These are phyloP conservation scores for Lepidochitona cinerea DNA, from an alignment of 2,888 invertebrate genomes.

Conservation along the genomic window DNA sequence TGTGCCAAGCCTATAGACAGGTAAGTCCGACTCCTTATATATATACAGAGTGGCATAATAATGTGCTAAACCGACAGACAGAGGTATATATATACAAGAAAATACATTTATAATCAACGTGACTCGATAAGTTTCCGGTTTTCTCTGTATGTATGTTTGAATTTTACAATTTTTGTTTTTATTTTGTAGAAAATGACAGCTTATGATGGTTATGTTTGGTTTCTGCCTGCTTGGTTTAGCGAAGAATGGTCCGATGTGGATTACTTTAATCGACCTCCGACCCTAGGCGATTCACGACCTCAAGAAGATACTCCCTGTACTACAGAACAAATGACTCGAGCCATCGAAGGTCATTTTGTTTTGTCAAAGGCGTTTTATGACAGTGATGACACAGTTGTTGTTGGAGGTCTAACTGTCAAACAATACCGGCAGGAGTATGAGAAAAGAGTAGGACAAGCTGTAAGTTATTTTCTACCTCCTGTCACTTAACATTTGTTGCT, in stretches of 20 bases:
- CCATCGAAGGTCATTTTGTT: slow-evolving; percentile 82
- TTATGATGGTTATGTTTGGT: slow-evolving; percentile 85
- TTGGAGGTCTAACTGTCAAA: slow-evolving; percentile 75
- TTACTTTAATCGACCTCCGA: slow-evolving; percentile 59
- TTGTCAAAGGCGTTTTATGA: slow-evolving; percentile 81
- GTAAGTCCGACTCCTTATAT: too few relatives aligned
- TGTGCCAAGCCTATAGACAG: slow-evolving; percentile 84
- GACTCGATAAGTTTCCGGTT: too few relatives aligned
- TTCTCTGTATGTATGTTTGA: not conserved
- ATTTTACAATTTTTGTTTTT: not conserved
- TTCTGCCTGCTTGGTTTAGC: slow-evolving; percentile 81
- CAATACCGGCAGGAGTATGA: slow-evolving; percentile 74
- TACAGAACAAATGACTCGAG: slow-evolving; percentile 75
- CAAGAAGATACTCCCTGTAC: slow-evolving; percentile 76
- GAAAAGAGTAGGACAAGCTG: slow-evolving; percentile 46
- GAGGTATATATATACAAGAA: too few relatives aligned
- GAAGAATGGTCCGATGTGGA: slow-evolving; percentile 77
- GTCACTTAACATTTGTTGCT: too few relatives aligned
- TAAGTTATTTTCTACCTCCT: too few relatives aligned
- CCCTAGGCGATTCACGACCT: slow-evolving; percentile 38
- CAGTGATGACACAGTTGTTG: slow-evolving; percentile 77
- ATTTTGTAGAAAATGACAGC: slow-evolving; percentile 70
- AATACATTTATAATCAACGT: too few relatives aligned
- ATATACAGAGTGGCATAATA: too few relatives aligned
- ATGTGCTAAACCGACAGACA: slow-evolving; percentile 85